A percentile compares a stretch with the other conserved stretches of the same genome.
Evolutionary conservation across 2,888 invertebrate species (phyloP).

Genomic region (Patella caerulea): DNA sequence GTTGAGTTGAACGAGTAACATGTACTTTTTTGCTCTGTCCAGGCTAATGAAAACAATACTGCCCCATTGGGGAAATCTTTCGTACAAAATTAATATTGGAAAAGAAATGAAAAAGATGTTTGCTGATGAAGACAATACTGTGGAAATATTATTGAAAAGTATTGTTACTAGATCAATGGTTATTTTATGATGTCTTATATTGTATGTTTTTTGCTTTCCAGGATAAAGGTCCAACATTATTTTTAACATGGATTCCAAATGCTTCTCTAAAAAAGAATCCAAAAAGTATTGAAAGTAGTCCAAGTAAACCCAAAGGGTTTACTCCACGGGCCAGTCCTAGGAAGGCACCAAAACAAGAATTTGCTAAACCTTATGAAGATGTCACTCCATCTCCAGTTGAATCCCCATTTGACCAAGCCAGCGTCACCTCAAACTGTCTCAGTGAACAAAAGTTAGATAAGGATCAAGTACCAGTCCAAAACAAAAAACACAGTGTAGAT

Average conservation of each 20-base stretch:
- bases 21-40: too few species aligned
- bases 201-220: slow-evolving; percentile 42
- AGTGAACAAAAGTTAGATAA: not conserved
- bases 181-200: not conserved
- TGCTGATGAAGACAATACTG: not conserved
- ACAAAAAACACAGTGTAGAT: slow-evolving; percentile 45
- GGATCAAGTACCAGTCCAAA: not conserved
- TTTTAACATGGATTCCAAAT: slow-evolving; percentile 96
- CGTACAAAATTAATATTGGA: too few species aligned
- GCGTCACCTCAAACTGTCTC: slow-evolving; percentile 15
- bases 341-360: slow-evolving; percentile 60
- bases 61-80: too few species aligned
- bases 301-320: slow-evolving; percentile 50
- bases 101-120: not conserved
- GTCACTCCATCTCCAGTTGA: slow-evolving; percentile 50
- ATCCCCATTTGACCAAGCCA: slow-evolving; percentile 47
- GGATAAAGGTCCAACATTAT: slow-evolving; percentile 79
- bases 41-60: too few species aligned
- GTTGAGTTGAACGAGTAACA: too few species aligned
- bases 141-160: not conserved
- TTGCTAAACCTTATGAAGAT: slow-evolving; percentile 49
- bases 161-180: not conserved
- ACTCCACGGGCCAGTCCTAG: slow-evolving; percentile 61
- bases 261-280: slow-evolving; percentile 89
- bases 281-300: slow-evolving; percentile 69